phyloP scores from a whole-genome alignment of 2,888 invertebrate species.

The Dendrolimus houi region DNA sequence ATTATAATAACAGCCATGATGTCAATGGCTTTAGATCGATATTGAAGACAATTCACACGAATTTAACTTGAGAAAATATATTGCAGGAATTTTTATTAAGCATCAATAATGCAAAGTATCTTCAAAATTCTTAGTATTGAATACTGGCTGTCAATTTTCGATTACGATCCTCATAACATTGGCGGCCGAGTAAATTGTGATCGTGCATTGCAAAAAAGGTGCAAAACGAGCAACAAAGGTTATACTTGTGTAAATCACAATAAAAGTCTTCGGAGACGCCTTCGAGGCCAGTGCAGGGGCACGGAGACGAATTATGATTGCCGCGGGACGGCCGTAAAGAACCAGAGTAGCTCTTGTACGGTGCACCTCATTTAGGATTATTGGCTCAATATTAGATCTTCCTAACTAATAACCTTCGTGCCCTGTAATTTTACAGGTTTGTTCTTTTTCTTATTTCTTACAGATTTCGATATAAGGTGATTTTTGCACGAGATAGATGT shows the following conservation, averaged over 20 bases:
- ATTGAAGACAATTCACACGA: too few species aligned
- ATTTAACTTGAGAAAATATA: too few species aligned
- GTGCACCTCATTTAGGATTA: constrained; percentile 24
- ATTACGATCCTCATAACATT: constrained; percentile 8
- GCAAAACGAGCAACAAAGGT: constrained; percentile 33
- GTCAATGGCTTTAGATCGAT: too few species aligned
- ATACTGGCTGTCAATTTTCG: constrained; percentile 7
- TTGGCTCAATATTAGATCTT: neutral
- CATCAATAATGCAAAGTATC: too few species aligned
- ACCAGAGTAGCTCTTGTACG: constrained; percentile 24
- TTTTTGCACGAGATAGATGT: too few species aligned
- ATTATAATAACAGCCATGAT: too few species aligned
- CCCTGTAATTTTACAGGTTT: too few species aligned
- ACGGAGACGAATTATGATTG: constrained; percentile 53
- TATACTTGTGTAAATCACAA: constrained; percentile 65
- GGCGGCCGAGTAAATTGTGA: constrained; percentile 24
- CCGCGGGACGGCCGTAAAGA: constrained; percentile 43
- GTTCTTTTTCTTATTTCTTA: too few species aligned
- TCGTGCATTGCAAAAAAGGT: constrained; percentile 27
- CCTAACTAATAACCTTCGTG: neutral
- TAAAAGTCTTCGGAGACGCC: constrained; percentile 66
- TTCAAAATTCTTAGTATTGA: neutral
- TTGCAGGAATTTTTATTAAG: too few species aligned
- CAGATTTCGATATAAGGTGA: too few species aligned
- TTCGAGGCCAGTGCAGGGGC: constrained; percentile 40